Evolutionary conservation across 2,888 invertebrate species (phyloP), one percentile per base, ranked within the genome.

Genomic region (Ichneumoninae sp.): DNA sequence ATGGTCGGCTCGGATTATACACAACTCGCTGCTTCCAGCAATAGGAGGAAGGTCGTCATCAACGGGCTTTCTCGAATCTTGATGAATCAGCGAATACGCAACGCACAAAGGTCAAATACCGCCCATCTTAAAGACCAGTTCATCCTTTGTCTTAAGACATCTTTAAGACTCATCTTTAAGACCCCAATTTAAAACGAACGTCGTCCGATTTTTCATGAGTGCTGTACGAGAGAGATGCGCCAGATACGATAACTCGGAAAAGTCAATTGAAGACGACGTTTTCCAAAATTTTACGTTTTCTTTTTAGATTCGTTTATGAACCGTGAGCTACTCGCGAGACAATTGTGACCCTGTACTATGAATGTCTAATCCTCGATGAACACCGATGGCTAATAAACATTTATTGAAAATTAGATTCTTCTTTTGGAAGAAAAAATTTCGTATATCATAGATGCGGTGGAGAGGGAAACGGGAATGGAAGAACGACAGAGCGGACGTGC

Each of bases 401-500:
- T 10, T 40, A 40, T 40, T 10, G 40, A 40, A 40, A 8, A 40
- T 40, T 40, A 1, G 2, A 40, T 0, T 2, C n/a, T 40, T n/a
- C n/a, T n/a, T 65, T 65, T 33, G 6, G 40, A 33, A 47, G 19
- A 33, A n/a, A 65, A 8, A 69, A 57, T 30, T 26, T 40, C 22
- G n/a, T 22, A 16, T 47, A 16, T 47, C 16, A 79, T 65, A 47
- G 60, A 50, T 40, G 60, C 36, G 40, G 65, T 22, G 52, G 50
- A 16, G 13, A 82, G 57, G 66, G 19, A 19, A 82, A 30, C 19
- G 54, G 65, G 33, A 54, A 62, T 52, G n/a, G 47, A 50, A 22
- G 65, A 70, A 44, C 10, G 62, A 71, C 26, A 78, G 30, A 52
- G 16, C 30, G 72, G 60, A 30, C 57, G 60, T 47, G n/a, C 75